Evolutionary conservation across 1,140 invertebrate species (phyloP).

Genomic region (Drosophila parvula): DNA sequence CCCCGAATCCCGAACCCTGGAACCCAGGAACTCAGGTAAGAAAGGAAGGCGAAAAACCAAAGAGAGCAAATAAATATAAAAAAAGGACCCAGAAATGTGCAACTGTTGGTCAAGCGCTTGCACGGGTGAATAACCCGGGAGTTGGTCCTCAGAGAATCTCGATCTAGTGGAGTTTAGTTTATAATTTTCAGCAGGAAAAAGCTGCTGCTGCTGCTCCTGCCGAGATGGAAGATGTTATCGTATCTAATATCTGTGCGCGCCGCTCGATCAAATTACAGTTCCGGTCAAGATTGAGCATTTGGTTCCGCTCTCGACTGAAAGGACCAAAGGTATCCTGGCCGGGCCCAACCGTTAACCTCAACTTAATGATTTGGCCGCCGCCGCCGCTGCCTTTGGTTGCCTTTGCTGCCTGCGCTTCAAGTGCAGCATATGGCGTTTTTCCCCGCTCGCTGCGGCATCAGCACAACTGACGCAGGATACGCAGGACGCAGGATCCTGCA

Average conservation of each 20-base stretch:
- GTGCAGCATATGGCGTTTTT: conserved; percentile 71
- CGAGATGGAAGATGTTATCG: conserved; percentile 50
- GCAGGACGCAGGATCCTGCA: conserved; percentile 54
- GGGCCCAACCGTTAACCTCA: conserved; percentile 51
- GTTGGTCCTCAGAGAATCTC: conserved; percentile 55
- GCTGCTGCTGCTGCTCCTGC: conserved; percentile 25
- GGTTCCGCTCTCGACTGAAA: conserved; percentile 64
- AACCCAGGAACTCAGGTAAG: conserved; percentile 50
- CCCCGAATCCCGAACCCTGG: conserved; percentile 51
- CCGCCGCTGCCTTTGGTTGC: conserved; percentile 42
- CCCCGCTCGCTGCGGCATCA: conserved; percentile 61
- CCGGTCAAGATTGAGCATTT: conserved; percentile 77
- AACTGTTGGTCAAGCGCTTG: conserved; percentile 61
- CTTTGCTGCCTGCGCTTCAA: conserved; percentile 49
- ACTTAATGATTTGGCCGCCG: conserved; percentile 69
- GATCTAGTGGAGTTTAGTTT: conserved; percentile 58
- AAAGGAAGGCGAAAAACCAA: conserved; percentile 18
- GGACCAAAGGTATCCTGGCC: conserved; percentile 12
- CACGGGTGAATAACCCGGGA: conserved; percentile 42
- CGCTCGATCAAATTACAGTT: conserved; percentile 82
- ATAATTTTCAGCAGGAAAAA: conserved; percentile 74
- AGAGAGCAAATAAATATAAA: conserved; percentile 45
- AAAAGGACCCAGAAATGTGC: conserved; percentile 46
- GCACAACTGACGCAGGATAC: conserved; percentile 82
- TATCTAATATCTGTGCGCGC: conserved; percentile 71